phyloP scores from a whole-genome alignment of 2,888 invertebrate genomes.

The Diabrotica balteata region DNA sequence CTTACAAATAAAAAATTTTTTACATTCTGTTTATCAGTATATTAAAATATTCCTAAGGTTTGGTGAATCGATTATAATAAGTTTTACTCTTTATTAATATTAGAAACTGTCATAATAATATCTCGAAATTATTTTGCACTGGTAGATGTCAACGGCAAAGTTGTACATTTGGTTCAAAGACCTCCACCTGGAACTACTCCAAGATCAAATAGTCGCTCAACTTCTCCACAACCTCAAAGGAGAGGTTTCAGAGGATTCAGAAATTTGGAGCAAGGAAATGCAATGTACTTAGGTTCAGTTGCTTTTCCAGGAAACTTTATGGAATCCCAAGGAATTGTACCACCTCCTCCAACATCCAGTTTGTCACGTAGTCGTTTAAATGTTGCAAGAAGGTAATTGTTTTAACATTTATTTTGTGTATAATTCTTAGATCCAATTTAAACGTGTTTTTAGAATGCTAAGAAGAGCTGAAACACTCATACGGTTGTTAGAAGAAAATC shows the following conservation, averaged over 20 bases:
- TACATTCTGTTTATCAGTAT: too few relatives aligned
- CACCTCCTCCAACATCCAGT: conserved; percentile 63
- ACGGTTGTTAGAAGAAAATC: conserved; percentile 62
- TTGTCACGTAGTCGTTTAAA: conserved; percentile 63
- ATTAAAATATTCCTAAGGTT: too few relatives aligned
- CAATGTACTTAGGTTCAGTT: conserved; percentile 68
- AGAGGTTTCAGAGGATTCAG: conserved; percentile 41
- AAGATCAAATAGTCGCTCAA: conserved; percentile 43
- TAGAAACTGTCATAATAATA: too few relatives aligned
- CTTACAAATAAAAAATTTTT: too few relatives aligned
- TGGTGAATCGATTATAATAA: too few relatives aligned
- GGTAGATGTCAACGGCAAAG: conserved; percentile 87
- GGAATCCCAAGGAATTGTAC: conserved; percentile 59
- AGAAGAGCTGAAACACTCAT: conserved; percentile 61
- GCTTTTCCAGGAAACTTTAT: conserved; percentile 64
- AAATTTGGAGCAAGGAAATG: conserved; percentile 56
- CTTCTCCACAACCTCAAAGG: conserved; percentile 49
- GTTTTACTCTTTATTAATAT: too few relatives aligned
- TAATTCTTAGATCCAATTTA: neutral
- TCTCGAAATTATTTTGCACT: too few relatives aligned
- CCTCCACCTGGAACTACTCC: conserved; percentile 71
- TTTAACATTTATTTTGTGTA: neutral
- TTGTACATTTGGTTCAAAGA: conserved; percentile 89
- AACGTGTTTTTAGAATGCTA: conserved; percentile 57
- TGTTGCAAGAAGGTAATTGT: conserved; percentile 58